These are phyloP conservation scores for Sebastes oblongus DNA, from an alignment of 2,797 vertebrate species.

Conservation along the genomic window DNA sequence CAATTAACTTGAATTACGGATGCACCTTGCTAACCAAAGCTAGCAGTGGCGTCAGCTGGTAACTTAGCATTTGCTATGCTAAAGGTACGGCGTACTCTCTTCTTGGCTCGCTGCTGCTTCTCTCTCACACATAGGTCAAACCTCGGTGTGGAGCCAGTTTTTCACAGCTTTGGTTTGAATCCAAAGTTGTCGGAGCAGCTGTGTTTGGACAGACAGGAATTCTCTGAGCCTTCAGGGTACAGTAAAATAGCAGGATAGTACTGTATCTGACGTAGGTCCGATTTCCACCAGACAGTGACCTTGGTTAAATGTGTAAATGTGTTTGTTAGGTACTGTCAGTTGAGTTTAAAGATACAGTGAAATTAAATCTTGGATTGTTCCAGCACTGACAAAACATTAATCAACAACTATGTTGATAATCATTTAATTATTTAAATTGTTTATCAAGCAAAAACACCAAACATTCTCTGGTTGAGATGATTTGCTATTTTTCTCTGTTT, in stretches of 20 bases:
- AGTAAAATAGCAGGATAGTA: not conserved
- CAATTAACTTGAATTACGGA: too few species aligned
- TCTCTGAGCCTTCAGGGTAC: constrained; percentile 17
- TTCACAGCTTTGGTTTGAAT: constrained; percentile 28
- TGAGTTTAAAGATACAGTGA: not conserved
- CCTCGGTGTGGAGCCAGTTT: constrained; percentile 13
- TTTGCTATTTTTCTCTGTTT: too few species aligned
- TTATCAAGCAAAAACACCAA: too few species aligned
- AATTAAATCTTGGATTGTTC: not conserved
- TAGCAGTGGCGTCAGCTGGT: too few species aligned
- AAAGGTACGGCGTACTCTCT: not conserved
- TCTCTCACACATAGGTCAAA: constrained; percentile 17
- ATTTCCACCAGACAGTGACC: not conserved
- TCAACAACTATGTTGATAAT: too few species aligned
- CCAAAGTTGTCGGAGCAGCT: constrained; percentile 45
- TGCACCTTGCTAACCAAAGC: too few species aligned
- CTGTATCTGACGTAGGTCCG: constrained; percentile 9
- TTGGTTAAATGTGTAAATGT: not conserved
- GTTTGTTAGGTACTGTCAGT: not conserved
- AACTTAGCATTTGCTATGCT: too few species aligned
- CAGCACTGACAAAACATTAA: not conserved
- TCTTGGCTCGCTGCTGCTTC: not conserved
- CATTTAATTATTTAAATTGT: too few species aligned
- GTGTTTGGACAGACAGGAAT: constrained; percentile 59
- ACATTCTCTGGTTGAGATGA: too few species aligned